Percentiles rank a stretch among this genome's conserved stretches.
Evolutionary conservation across 2,888 invertebrate species (phyloP).

Genomic region (Scelioninae gen. 2): DNA sequence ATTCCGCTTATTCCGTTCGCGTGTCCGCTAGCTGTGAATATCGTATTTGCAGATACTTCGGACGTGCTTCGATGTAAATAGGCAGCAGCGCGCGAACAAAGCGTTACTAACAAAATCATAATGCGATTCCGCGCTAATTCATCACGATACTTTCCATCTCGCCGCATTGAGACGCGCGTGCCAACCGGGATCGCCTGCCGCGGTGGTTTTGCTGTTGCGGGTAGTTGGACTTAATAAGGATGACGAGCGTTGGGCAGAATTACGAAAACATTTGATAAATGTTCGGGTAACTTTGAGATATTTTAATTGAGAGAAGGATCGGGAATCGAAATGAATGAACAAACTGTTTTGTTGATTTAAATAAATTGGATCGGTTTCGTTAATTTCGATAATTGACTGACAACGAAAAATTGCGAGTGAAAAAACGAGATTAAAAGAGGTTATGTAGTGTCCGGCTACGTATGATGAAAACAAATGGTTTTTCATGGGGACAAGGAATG

Average conservation of each 20-base stretch:
- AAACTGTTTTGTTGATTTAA: too few relatives aligned
- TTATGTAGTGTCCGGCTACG: too few relatives aligned
- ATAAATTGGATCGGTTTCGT: too few relatives aligned
- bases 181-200: constrained; percentile 9
- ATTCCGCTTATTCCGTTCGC: constrained; percentile 49
- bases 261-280: neutral
- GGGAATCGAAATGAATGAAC: too few relatives aligned
- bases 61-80: constrained; percentile 46
- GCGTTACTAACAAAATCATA: constrained; percentile 57
- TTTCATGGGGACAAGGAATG: too few relatives aligned
- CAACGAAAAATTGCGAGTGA: too few relatives aligned
- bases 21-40: constrained; percentile 55
- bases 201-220: constrained; percentile 16
- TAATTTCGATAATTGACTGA: too few relatives aligned
- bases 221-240: constrained; percentile 13
- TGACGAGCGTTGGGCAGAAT: neutral
- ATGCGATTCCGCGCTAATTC: constrained; percentile 54
- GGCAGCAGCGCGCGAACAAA: constrained; percentile 45
- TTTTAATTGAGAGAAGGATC: neutral
- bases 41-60: constrained; percentile 52
- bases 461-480: too few relatives aligned
- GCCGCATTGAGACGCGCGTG: constrained; percentile 34
- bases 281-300: neutral
- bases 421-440: too few relatives aligned
- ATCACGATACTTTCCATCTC: constrained; percentile 55